Conservation (phyloP, 1,140 invertebrate species). For the Halyomorpha halys region DNA sequence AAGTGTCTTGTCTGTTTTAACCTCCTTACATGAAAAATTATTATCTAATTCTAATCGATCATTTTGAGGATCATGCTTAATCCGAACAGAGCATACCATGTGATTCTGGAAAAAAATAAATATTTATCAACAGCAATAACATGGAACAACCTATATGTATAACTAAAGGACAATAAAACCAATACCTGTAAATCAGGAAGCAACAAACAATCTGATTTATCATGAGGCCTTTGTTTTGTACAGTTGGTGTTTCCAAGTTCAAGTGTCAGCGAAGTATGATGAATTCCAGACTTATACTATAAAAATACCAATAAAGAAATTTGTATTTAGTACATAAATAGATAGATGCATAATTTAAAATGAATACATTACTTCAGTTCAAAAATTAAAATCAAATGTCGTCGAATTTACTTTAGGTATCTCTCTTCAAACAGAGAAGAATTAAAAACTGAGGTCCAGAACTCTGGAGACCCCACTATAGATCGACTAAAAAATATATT, state of each 20-base stretch:
- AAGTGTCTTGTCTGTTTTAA: background rate
- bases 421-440: no score
- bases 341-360: background rate
- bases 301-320: slow-evolving; percentile 2
- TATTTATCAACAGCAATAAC: no score
- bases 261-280: slow-evolving; percentile 21
- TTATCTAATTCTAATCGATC: background rate
- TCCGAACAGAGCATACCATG: background rate
- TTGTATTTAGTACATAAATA: no score
- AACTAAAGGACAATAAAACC: background rate
- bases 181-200: background rate
- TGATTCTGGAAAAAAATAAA: background rate
- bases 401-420: no score
- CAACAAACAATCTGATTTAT: background rate
- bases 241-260: slow-evolving; percentile 24
- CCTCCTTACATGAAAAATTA: background rate
- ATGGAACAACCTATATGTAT: no score
- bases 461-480: no score
- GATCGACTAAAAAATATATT: no score
- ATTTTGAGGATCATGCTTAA: background rate
- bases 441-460: no score
- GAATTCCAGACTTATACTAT: slow-evolving; percentile 23
- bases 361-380: background rate
- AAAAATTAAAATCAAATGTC: no score
- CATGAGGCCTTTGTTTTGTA: slow-evolving; percentile 8